Base-by-base conservation (phyloP, 2,113 vertebrate species). In the Callipepla squamata region DNA sequence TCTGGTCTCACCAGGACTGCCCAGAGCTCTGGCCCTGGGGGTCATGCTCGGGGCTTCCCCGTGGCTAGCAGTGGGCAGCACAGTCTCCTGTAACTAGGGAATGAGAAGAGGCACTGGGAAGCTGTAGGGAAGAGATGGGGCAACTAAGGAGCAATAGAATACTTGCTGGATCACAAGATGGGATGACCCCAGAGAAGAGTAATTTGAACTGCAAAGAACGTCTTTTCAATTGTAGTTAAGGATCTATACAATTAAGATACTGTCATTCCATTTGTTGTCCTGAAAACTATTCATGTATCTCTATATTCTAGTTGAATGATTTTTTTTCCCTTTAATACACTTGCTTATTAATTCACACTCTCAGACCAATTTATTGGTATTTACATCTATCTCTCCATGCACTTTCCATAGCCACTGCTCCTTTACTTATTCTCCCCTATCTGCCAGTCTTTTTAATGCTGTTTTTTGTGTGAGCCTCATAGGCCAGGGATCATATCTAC, bases 291-390 rank as follows among this genome's bases (percentile, higher is more conserved):
- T 95, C 40, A 6, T 53, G 73, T 44, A 58, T 72, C 82, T 77
- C 72, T 85, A n/a, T 82, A 79, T 91, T 91, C 89, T 23, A 94
- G 85, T 9, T 84, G 61, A 92, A 89, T 80, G 4, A 65, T 89
- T 44, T 61, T 61, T 81, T 83, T 93, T 67, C 12, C 44, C 51
- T 78, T 91, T 94, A 94, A 96, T 87, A 94, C 94, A 94, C 85
- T 83, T 86, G 79, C 80, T 95, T 94, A 87, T 93, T 93, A 90
- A 94, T 85, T 79, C 89, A 92, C 72, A 70, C 85, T 90, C 48
- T 68, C 90, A 80, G 61, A 81, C 68, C 48, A 72, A 69, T 89
- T 90, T 74, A 96, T 88, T 95, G 84, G 73, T 61, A 70, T 93
- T 89, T 87, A 94, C 22, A 20, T 93, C 32, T 88, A 22, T 68